A percentile compares a stretch with the other conserved stretches of the same genome.
Conservation (phyloP, 2,113 vertebrate genomes). For the Phyllopteryx taeniolatus region DNA sequence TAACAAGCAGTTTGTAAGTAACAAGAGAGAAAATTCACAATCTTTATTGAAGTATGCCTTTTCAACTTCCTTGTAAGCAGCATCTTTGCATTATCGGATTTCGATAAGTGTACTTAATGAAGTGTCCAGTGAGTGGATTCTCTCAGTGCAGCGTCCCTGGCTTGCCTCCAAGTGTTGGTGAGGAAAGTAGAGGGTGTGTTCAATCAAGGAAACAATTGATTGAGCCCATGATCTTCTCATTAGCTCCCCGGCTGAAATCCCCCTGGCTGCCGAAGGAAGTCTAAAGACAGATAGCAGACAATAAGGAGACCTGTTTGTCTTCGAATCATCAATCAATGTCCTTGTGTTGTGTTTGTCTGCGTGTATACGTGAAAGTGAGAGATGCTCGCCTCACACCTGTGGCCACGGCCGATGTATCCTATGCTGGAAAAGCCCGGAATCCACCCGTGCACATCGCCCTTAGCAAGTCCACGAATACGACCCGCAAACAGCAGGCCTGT, state of each 20-base stretch:
- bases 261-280: conserved; percentile 18
- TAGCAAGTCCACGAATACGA: background rate
- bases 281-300: conserved; percentile 40
- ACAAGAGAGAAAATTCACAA: no score
- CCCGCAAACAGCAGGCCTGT: background rate
- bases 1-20: no score
- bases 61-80: no score
- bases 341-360: background rate
- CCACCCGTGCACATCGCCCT: conserved; percentile 4
- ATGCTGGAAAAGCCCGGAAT: conserved; percentile 57
- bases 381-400: conserved; percentile 60
- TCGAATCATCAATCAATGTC: background rate
- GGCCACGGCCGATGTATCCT: conserved; percentile 59
- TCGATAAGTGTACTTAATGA: background rate
- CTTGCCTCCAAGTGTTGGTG: conserved; percentile 20
- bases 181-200: conserved; percentile 28
- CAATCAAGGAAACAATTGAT: conserved; percentile 60
- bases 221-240: conserved; percentile 40
- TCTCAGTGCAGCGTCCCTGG: conserved; percentile 11
- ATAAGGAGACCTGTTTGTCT: conserved; percentile 24
- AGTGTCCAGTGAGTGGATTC: background rate
- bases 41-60: no score
- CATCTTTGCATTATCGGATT: no score
- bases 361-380: conserved; percentile 18
- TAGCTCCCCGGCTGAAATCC: conserved; percentile 14